Base-by-base conservation (phyloP, 2,888 invertebrate species). In the Eretmocerus hayati region DNA sequence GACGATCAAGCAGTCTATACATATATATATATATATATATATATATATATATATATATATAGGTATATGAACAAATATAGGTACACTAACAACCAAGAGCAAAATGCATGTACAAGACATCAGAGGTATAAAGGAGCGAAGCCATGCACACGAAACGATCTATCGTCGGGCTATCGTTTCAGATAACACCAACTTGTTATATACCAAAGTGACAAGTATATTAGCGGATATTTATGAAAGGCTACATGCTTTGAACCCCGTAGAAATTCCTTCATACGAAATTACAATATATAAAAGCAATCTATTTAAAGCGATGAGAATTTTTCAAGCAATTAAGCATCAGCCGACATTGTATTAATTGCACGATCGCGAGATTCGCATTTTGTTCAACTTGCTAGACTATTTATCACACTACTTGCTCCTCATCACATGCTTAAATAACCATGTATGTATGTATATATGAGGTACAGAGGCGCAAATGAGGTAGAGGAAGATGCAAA, bases 141-240 rank as follows among this genome's bases (percentile, higher is more conserved):
- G 42, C 44, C 46, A 52, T 52, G 50, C 46, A 42, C 52, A 50
- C 48, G 48, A 45, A 52, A 58, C 52, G 48, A 33, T 44, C 8
- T 26, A 11, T 9, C 8, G 8, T 6, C 6, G 8, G 26, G 6
- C 26, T 40, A 47, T 44, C 41, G 15, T 26, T 47, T 50, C 26
- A 6, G 26, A 26, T 26, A 26, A 26, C 26, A 11, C 26, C 26
- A n/a, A n/a, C 4, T 26, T 41, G 41, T 46, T 46, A 44, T 44
- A 44, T 31, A 38, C 11, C 46, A 44, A 47, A 46, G 41, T 53
- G 49, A 46, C 53, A 42, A 50, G 53, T 47, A 38, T 44, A 50
- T 49, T 49, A 42, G 26, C 43, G 32, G 47, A 39, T 40, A 49
- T 53, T 46, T 53, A 53, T 53, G 48, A 49, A 46, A 39, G 42